phyloP scores from a whole-genome alignment of 2,888 invertebrate species.

The Apomyelois bistriatella region DNA sequence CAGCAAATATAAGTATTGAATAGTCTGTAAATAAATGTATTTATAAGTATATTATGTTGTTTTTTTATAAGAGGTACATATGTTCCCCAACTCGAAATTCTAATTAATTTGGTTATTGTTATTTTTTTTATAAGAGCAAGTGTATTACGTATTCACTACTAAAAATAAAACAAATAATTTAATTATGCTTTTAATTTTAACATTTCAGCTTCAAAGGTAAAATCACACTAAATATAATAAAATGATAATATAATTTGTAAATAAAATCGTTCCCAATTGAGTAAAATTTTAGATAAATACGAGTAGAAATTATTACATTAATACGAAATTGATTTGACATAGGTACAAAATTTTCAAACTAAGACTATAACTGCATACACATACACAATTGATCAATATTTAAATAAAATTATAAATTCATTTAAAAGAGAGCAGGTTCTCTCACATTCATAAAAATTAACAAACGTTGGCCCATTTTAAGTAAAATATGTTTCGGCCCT shows the following conservation, averaged over 20 bases:
- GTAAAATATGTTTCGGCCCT: too few relatives aligned
- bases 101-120: too few relatives aligned
- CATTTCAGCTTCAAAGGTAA: slow-evolving; percentile 16
- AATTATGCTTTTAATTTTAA: slow-evolving; percentile 18
- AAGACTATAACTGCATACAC: neutral
- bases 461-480: too few relatives aligned
- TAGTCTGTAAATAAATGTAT: slow-evolving; percentile 16
- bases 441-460: too few relatives aligned
- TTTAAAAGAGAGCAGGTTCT: too few relatives aligned
- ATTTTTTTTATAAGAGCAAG: too few relatives aligned
- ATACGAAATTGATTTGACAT: neutral
- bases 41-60: neutral
- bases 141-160: neutral
- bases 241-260: neutral
- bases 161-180: neutral
- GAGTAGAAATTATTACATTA: neutral
- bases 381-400: too few relatives aligned
- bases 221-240: neutral
- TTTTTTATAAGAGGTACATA: neutral
- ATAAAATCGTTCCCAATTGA: slow-evolving; percentile 20
- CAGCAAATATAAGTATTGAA: slow-evolving; percentile 66
- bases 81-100: too few relatives aligned
- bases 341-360: neutral
- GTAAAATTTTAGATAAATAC: slow-evolving; percentile 6
- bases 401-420: too few relatives aligned